These are phyloP conservation scores for Darevskia mixta DNA, from an alignment of 2,797 vertebrate genomes.

Conservation along the genomic window DNA sequence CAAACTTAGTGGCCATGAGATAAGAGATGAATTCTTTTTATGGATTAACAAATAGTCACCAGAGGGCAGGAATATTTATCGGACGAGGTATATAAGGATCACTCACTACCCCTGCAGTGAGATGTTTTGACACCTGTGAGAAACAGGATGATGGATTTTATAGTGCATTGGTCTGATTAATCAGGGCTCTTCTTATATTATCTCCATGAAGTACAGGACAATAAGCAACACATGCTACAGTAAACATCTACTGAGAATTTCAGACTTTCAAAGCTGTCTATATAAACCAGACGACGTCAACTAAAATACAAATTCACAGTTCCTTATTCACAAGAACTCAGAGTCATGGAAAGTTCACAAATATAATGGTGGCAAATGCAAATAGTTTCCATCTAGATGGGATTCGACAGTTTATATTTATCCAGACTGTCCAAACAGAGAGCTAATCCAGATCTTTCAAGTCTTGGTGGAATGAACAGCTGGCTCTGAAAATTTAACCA, in stretches of 20 bases:
- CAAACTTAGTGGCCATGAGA: no score
- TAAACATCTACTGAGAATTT: background rate
- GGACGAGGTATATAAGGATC: no score
- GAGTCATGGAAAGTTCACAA: background rate
- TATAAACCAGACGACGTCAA: background rate
- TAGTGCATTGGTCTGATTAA: no score
- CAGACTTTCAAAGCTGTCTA: background rate
- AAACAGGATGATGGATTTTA: no score
- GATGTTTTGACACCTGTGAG: no score
- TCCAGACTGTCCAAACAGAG: background rate
- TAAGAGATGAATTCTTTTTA: no score
- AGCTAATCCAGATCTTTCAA: background rate
- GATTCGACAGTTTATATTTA: background rate
- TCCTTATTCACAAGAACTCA: background rate
- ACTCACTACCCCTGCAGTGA: no score
- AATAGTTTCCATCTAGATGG: background rate
- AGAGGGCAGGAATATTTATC: no score
- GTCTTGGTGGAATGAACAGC: background rate
- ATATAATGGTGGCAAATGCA: background rate
- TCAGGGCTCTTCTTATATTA: no score
- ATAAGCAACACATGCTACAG: no score
- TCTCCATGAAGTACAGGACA: no score
- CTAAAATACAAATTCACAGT: background rate
- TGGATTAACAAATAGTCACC: no score
- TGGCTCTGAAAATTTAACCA: background rate